These are phyloP conservation scores for Habropoda laboriosa DNA, from an alignment of 1,140 invertebrate species.

Conservation along the genomic window DNA sequence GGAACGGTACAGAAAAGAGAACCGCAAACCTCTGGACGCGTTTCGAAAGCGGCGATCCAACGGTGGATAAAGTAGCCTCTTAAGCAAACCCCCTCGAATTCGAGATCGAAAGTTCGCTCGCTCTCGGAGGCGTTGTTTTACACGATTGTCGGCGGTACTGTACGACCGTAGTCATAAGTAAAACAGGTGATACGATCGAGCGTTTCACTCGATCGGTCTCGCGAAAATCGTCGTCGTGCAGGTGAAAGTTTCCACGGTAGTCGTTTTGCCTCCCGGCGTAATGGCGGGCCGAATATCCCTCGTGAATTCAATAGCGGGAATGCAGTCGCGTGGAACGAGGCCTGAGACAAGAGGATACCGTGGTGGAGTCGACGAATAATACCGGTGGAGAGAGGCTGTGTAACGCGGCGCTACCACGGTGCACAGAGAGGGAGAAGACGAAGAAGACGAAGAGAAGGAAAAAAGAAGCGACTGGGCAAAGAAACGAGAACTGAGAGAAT, in stretches of 20 bases:
- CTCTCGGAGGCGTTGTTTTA: neutral
- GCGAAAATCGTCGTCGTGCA: conserved; percentile 42
- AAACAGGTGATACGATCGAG: conserved; percentile 30
- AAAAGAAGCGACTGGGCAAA: neutral
- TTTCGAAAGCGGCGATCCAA: conserved; percentile 3
- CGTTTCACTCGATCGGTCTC: conserved; percentile 41
- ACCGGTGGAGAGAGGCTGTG: conserved; percentile 41
- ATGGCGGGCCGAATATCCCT: conserved; percentile 11
- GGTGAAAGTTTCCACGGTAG: conserved; percentile 49
- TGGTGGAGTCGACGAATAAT: conserved; percentile 51
- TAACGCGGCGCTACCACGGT: conserved; percentile 24
- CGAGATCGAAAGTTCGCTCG: neutral
- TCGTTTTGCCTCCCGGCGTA: neutral
- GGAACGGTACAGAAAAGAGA: too few relatives aligned
- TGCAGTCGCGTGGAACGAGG: conserved; percentile 56
- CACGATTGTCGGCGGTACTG: neutral
- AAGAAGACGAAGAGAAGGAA: too few relatives aligned
- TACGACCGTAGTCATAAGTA: neutral
- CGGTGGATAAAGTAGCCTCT: neutral
- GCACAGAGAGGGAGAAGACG: too few relatives aligned
- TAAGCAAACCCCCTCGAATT: neutral
- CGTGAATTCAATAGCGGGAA: conserved; percentile 47
- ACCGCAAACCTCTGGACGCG: neutral
- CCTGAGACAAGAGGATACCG: conserved; percentile 43
- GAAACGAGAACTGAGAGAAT: conserved; percentile 37